These are phyloP conservation scores for Oncorhynchus mykiss DNA, from an alignment of 2,113 vertebrate species.

Conservation along the genomic window DNA sequence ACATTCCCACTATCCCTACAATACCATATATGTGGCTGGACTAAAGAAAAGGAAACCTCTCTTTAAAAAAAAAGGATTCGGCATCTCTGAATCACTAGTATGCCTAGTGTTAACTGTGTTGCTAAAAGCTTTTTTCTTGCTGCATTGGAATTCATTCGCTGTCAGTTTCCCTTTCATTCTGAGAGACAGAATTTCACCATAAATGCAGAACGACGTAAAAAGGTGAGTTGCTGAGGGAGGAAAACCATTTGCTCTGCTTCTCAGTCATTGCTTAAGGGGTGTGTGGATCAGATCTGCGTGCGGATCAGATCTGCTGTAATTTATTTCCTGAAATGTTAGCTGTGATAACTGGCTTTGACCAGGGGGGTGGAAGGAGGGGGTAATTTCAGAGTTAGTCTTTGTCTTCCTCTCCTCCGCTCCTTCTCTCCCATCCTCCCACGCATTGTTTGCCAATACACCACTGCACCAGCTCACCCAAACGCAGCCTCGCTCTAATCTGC, in stretches of 20 bases:
- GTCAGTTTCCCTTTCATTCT: neutral
- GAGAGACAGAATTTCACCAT: conserved; percentile 4
- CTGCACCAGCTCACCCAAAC: conserved; percentile 52
- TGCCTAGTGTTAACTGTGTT: neutral
- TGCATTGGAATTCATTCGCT: neutral
- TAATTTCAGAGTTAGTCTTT: conserved; percentile 6
- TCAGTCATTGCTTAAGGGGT: conserved; percentile 39
- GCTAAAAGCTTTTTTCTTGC: neutral
- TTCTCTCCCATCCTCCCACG: conserved; percentile 17
- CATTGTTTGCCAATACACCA: conserved; percentile 18
- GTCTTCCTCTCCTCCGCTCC: conserved; percentile 45
- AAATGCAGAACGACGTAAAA: conserved; percentile 32
- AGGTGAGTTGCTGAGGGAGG: conserved; percentile 25
- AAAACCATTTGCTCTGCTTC: conserved; percentile 22
- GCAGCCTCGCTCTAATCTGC: conserved; percentile 34
- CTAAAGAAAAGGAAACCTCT: neutral
- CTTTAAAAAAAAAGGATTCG: neutral
- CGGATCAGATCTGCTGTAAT: conserved; percentile 22
- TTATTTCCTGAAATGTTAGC: conserved; percentile 41
- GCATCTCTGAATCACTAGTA: neutral
- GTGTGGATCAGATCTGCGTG: conserved; percentile 41
- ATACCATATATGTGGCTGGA: neutral
- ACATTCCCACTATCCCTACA: neutral
- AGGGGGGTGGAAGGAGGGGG: neutral
- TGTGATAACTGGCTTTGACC: conserved; percentile 45